Evolutionary conservation across 2,797 vertebrate genomes (phyloP).

Genomic region (Luscinia luscinia): DNA sequence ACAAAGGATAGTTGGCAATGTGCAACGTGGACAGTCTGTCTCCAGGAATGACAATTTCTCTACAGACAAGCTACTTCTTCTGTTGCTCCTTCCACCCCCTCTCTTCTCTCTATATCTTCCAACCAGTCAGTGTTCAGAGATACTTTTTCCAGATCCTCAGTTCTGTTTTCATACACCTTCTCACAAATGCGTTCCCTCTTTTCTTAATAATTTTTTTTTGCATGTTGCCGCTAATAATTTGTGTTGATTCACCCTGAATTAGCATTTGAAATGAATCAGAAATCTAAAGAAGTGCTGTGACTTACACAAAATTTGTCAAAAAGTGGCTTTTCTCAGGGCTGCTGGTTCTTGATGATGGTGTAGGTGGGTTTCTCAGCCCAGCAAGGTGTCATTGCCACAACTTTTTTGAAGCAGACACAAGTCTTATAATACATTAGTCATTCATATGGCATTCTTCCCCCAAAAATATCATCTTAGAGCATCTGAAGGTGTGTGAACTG

Average conservation of each 20-base stretch:
- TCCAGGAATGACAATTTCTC: neutral
- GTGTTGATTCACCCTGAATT: neutral
- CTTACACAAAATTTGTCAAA: neutral
- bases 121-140: neutral
- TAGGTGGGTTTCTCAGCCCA: neutral
- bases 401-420: neutral
- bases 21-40: neutral
- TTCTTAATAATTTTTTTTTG: neutral
- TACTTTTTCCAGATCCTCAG: neutral
- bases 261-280: neutral
- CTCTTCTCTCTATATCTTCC: neutral
- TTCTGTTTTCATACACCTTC: neutral
- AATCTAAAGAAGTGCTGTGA: neutral
- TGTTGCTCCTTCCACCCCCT: neutral
- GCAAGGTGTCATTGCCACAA: neutral
- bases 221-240: neutral
- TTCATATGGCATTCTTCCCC: neutral
- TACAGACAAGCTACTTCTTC: neutral
- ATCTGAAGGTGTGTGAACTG: neutral
- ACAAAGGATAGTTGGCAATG: rapidly evolving
- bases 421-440: neutral
- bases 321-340: neutral
- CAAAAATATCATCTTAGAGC: neutral
- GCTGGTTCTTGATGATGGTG: neutral
- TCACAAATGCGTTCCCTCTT: neutral